phyloP scores from a whole-genome alignment of 2,113 vertebrate genomes.

The Ammodytes dubius region DNA sequence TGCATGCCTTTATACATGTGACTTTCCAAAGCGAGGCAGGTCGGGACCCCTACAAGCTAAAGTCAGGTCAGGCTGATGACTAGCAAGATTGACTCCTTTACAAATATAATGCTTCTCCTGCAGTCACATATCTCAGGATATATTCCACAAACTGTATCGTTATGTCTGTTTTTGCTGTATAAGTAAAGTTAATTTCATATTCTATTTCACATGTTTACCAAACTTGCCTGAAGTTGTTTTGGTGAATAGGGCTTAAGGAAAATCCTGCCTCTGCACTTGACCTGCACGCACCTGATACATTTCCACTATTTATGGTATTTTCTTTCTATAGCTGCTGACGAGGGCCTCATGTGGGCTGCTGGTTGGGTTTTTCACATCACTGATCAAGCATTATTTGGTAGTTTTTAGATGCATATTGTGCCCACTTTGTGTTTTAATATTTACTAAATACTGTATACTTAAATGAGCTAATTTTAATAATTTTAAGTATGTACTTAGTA shows the following conservation, averaged over 20 bases:
- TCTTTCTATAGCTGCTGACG: background rate
- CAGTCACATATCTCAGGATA: conserved; percentile 5
- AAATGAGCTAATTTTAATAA: background rate
- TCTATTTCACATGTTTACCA: background rate
- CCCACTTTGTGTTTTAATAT: background rate
- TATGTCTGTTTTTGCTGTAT: background rate
- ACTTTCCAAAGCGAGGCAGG: conserved; percentile 52
- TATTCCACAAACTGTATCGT: background rate
- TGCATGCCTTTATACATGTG: conserved; percentile 33
- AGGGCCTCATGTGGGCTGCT: background rate
- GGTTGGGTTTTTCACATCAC: background rate
- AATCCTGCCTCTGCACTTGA: background rate
- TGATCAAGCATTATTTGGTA: background rate
- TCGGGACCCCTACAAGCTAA: background rate
- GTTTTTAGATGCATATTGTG: background rate
- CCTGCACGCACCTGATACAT: background rate
- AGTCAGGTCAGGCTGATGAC: conserved; percentile 25
- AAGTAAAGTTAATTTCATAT: background rate
- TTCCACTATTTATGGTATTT: background rate
- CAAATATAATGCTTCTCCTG: conserved; percentile 8
- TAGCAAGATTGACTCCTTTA: conserved; percentile 1
- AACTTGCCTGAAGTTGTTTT: background rate
- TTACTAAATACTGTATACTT: background rate
- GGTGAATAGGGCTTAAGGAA: background rate
- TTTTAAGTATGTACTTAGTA: background rate